Evolutionary conservation across 2,113 vertebrate species (phyloP).

Genomic region (Gadus macrocephalus): DNA sequence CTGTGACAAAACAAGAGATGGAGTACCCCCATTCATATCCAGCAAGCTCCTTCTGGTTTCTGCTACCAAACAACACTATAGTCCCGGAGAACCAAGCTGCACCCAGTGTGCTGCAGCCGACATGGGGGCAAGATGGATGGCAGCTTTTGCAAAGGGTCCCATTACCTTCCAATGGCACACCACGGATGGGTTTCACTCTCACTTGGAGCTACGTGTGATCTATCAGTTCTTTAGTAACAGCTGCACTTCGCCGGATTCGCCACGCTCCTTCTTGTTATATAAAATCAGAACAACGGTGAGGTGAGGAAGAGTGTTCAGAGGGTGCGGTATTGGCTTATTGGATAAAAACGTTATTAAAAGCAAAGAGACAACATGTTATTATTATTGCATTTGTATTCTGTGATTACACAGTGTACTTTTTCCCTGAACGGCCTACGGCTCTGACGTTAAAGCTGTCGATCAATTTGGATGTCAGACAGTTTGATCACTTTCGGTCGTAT

Average conservation of each 20-base stretch:
- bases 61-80: background rate
- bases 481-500: slow-evolving; percentile 7
- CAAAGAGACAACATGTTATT: too few species aligned
- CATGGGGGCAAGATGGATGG: slow-evolving; percentile 22
- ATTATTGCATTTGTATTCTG: too few species aligned
- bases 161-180: slow-evolving; percentile 56
- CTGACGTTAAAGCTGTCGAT: too few species aligned
- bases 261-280: slow-evolving; percentile 70
- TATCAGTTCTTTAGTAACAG: slow-evolving; percentile 64
- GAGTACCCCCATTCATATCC: slow-evolving; percentile 20
- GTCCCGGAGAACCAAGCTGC: slow-evolving; percentile 9
- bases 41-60: background rate
- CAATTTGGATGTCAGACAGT: too few species aligned
- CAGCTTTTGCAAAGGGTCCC: slow-evolving; percentile 50
- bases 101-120: slow-evolving; percentile 40
- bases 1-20: slow-evolving; percentile 24
- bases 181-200: slow-evolving; percentile 59
- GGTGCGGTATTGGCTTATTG: too few species aligned
- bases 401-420: too few species aligned
- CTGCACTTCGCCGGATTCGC: slow-evolving; percentile 84
- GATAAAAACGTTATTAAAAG: too few species aligned
- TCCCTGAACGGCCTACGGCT: too few species aligned
- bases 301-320: slow-evolving; percentile 19
- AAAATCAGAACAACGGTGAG: slow-evolving; percentile 82
- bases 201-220: slow-evolving; percentile 50